phyloP scores from a whole-genome alignment of 1,140 invertebrate genomes.

The Mamestra configurata region DNA sequence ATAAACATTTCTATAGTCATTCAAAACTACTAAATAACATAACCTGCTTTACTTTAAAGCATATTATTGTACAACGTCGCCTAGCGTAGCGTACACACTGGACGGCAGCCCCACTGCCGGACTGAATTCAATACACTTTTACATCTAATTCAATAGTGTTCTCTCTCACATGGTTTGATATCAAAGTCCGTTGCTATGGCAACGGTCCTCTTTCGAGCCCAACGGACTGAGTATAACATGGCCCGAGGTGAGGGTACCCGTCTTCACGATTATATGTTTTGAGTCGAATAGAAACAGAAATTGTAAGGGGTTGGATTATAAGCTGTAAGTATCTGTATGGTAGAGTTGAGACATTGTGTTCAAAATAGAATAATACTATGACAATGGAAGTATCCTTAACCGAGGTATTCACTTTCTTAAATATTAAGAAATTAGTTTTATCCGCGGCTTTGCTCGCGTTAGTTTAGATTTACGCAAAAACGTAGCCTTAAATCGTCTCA shows the following conservation, averaged over 20 bases:
- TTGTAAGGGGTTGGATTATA: background rate
- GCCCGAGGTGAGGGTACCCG: slow-evolving; percentile 37
- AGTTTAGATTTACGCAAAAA: too few relatives aligned
- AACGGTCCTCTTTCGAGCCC: slow-evolving; percentile 34
- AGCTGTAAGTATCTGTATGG: background rate
- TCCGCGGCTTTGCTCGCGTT: too few relatives aligned
- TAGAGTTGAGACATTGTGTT: background rate
- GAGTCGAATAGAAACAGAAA: background rate
- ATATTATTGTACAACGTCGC: background rate
- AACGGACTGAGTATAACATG: slow-evolving; percentile 25
- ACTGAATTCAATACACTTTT: slow-evolving; percentile 43
- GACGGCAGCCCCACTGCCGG: background rate
- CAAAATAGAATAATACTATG: too few relatives aligned
- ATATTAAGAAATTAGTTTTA: too few relatives aligned
- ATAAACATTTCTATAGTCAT: too few relatives aligned
- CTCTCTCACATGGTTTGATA: slow-evolving; percentile 42
- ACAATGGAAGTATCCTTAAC: too few relatives aligned
- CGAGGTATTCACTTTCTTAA: too few relatives aligned
- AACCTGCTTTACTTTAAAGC: background rate
- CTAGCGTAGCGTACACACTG: background rate
- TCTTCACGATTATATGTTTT: slow-evolving; percentile 36
- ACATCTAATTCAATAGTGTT: slow-evolving; percentile 40
- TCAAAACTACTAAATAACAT: background rate
- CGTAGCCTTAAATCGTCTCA: too few relatives aligned
- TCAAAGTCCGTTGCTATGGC: slow-evolving; percentile 42